Evolutionary conservation across 2,888 invertebrate species (phyloP), one percentile per base, ranked within the genome.

Genomic region (Apamea sordens): DNA sequence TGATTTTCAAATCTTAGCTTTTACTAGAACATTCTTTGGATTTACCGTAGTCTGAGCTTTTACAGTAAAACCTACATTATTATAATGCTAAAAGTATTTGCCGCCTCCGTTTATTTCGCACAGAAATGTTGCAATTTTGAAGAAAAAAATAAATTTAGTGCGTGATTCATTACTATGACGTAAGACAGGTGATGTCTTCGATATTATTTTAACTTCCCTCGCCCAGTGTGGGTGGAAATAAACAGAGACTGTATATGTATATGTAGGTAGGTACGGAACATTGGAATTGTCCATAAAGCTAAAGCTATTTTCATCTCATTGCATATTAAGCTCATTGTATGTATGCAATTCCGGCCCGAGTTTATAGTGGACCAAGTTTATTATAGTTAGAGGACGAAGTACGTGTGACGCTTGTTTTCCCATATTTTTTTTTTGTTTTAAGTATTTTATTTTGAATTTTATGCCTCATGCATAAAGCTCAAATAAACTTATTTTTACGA

Each of bases 151-250:
- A 41, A 47, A 50, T 0, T 73, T 59, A 67, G 47, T 24, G 32
- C 32, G 68, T 87, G 86, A 87, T 81, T 87, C 81, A 87, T 71
- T 65, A 56, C 63, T n/a, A 36, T 87, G 81, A 87, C 81, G 87
- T 87, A 86, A 87, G 72, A 15, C 71, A 79, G 76, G 77, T 81
- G 75, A 85, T 80, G 70, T 77, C 67, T 80, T 75, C 56, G 53
- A 71, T 71, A 76, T 76, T 80, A 75, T 82, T 82, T 77, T 75
- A 79, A 75, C 77, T 71, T 82, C 53, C 59, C 80, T 70, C 68
- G 69, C 56, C 32, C 53, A 67, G 47, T 75, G 88, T 88, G 77
- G 84, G 86, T 47, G 84, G 73, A 44, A 72, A 83, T 88, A 82
- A 86, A 87, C 70, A 80, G 44, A 70, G 71, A 63, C 28, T 56